These are phyloP conservation scores for Caenorhabditis virilis DNA, from an alignment of 2,888 invertebrate genomes.

Conservation along the genomic window DNA sequence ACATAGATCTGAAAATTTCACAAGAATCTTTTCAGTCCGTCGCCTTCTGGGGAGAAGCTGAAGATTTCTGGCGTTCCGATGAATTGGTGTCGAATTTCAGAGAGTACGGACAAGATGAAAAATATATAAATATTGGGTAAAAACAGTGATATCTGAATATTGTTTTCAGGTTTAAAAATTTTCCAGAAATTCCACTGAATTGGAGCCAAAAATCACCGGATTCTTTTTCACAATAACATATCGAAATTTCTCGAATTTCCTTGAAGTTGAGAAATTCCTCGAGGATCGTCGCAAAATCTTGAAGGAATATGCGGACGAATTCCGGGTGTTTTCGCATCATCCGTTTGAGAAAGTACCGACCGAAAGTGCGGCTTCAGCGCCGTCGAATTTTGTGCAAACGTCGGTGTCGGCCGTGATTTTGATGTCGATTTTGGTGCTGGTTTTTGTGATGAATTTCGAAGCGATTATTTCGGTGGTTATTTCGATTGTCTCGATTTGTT, in stretches of 20 bases:
- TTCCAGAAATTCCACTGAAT: slow-evolving; percentile 48
- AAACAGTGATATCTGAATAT: neutral
- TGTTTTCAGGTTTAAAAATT: slow-evolving; percentile 22
- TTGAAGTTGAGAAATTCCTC: slow-evolving; percentile 61
- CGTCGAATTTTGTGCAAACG: slow-evolving; percentile 63
- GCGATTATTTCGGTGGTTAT: slow-evolving; percentile 64
- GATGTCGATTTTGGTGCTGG: slow-evolving; percentile 64
- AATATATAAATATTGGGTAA: slow-evolving; percentile 46
- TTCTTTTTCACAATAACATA: slow-evolving; percentile 64
- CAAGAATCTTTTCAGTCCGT: slow-evolving; percentile 51
- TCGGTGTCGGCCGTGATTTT: slow-evolving; percentile 62
- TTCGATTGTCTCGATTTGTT: slow-evolving; percentile 64
- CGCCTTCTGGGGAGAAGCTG: slow-evolving; percentile 62
- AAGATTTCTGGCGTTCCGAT: slow-evolving; percentile 52
- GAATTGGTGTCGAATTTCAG: slow-evolving; percentile 59
- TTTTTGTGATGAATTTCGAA: slow-evolving; percentile 63
- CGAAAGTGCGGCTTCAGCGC: slow-evolving; percentile 65
- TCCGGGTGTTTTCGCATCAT: slow-evolving; percentile 63
- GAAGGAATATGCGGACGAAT: slow-evolving; percentile 44
- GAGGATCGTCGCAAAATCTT: slow-evolving; percentile 51
- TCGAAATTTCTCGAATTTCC: slow-evolving; percentile 60
- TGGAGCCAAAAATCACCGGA: too few relatives aligned
- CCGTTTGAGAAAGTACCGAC: slow-evolving; percentile 63
- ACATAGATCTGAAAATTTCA: too few relatives aligned
- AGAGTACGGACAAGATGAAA: slow-evolving; percentile 49